Percentiles rank a stretch among this genome's conserved stretches.
Conservation (phyloP, 2,113 vertebrate species). For the Upupa epops region DNA sequence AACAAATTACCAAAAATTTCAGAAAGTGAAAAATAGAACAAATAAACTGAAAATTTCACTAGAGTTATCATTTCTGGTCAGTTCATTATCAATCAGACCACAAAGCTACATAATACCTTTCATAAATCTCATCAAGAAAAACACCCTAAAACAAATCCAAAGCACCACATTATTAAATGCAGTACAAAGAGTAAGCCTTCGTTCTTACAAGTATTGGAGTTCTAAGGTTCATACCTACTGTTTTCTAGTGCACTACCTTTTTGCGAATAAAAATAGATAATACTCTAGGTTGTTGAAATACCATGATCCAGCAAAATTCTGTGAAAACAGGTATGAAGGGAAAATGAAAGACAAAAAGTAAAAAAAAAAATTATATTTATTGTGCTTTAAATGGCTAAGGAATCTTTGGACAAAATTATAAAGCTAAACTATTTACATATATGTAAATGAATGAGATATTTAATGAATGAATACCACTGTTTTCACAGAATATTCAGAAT, state of each 20-base stretch:
- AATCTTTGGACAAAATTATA: not conserved
- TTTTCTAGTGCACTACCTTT: not conserved
- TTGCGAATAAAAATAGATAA: not conserved
- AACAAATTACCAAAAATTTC: not conserved
- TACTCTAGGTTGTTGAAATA: not conserved
- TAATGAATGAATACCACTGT: not conserved
- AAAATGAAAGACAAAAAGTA: not conserved
- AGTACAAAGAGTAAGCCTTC: not conserved
- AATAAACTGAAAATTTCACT: not conserved
- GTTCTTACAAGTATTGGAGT: not conserved
- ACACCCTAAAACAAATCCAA: not conserved
- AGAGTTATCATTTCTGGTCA: not conserved
- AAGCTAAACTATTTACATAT: not conserved
- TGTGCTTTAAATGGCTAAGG: not conserved
- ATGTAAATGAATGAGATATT: not conserved
- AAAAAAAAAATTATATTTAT: not conserved
- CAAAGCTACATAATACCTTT: not conserved
- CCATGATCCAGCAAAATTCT: too few relatives aligned
- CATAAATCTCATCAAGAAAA: not conserved
- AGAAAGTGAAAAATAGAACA: not conserved
- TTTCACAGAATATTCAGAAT: too few relatives aligned
- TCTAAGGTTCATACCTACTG: not conserved
- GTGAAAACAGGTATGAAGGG: not conserved
- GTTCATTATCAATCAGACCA: not conserved
- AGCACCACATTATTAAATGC: not conserved